A percentile compares a stretch with the other conserved stretches of the same genome.
Evolutionary conservation across 2,113 vertebrate species (phyloP).

Genomic region (Alouatta palliata): DNA sequence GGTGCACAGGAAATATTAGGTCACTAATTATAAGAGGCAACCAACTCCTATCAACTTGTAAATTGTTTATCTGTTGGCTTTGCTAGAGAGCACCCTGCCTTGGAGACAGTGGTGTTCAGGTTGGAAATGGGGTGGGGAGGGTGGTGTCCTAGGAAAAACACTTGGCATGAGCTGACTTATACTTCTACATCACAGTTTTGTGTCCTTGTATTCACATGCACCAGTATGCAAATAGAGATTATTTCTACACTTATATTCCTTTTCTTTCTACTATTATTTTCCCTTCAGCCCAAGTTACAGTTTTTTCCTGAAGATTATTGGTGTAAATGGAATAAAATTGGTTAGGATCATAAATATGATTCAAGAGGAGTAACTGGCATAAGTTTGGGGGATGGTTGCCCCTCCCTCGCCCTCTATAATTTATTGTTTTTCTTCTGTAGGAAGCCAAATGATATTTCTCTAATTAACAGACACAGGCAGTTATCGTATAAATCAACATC

Average conservation of each 20-base stretch:
- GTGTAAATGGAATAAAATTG: slow-evolving; percentile 59
- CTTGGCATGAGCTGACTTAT: fast-evolving
- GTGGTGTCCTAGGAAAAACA: not conserved
- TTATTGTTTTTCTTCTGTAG: slow-evolving; percentile 74
- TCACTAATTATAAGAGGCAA: fast-evolving
- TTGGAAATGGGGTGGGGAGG: not conserved
- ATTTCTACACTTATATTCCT: not conserved
- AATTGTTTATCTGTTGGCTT: not conserved
- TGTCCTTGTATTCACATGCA: not conserved
- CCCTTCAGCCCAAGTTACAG: not conserved
- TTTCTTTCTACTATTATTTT: not conserved
- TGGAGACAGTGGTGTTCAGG: not conserved
- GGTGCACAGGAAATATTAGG: not conserved
- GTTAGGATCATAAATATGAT: slow-evolving; percentile 70
- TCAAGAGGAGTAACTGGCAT: slow-evolving; percentile 48
- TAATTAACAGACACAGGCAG: slow-evolving; percentile 80
- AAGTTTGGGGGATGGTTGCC: not conserved
- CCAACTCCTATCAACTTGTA: not conserved
- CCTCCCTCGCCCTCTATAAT: slow-evolving; percentile 56
- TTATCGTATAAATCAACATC: slow-evolving; percentile 78
- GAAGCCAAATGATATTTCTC: slow-evolving; percentile 81
- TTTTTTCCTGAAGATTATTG: not conserved
- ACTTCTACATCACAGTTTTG: not conserved
- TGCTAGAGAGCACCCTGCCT: not conserved
- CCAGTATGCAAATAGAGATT: fast-evolving